Evolutionary conservation across 2,888 invertebrate species (phyloP).

Genomic region (Rhorus exstirpatorius): DNA sequence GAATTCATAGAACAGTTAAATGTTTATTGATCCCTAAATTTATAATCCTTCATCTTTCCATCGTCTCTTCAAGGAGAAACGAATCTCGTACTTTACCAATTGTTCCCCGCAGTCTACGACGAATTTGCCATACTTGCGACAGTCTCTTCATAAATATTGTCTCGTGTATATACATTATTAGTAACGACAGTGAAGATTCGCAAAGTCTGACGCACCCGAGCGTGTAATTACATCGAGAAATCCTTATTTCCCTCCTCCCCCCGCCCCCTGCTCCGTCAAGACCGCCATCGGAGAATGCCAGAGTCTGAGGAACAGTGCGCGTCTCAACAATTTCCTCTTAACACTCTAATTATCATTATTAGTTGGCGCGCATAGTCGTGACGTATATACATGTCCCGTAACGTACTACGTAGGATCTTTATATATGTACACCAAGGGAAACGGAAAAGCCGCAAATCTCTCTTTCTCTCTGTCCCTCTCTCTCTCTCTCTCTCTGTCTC

Average conservation of each 20-base stretch:
- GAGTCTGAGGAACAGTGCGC: constrained; percentile 55
- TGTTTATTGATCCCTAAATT: no score
- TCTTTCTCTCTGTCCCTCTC: constrained; percentile 34
- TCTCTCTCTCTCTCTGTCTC: constrained; percentile 40
- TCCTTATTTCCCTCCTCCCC: constrained; percentile 62
- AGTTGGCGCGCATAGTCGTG: constrained; percentile 77
- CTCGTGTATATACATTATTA: constrained; percentile 19
- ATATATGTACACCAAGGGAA: constrained; percentile 19
- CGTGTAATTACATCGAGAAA: constrained; percentile 65
- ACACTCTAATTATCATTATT: constrained; percentile 85
- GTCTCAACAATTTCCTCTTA: constrained; percentile 79
- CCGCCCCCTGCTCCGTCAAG: constrained; percentile 22
- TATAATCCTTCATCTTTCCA: no score
- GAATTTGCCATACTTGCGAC: no score
- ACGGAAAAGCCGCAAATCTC: constrained; percentile 63
- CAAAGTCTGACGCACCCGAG: constrained; percentile 51
- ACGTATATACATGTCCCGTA: constrained; percentile 82
- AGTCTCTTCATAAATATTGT: constrained; percentile 20
- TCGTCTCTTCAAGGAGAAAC: no score
- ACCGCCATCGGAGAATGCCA: constrained; percentile 14
- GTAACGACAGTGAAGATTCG: constrained; percentile 24
- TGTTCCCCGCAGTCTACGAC: no score
- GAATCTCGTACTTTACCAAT: no score
- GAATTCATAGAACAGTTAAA: no score
- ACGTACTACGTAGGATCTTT: constrained; percentile 73